Percentiles rank a stretch among this genome's conserved stretches.
Conservation (phyloP, 2,113 vertebrate species). For the Rhipidura dahli region DNA sequence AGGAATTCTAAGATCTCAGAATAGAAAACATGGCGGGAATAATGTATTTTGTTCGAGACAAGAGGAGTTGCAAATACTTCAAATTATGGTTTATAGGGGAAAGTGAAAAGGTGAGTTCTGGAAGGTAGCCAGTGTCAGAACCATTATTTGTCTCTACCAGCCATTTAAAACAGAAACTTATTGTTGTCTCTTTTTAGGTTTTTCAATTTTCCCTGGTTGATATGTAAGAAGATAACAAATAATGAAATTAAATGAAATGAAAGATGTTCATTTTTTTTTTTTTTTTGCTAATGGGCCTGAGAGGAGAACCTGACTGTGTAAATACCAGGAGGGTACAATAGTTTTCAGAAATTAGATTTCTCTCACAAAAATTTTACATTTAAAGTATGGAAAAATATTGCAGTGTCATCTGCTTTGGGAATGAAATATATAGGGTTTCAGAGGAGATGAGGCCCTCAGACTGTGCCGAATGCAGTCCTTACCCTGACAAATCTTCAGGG, state of each 20-base stretch:
- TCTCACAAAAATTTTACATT: not conserved
- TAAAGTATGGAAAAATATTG: not conserved
- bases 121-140: not conserved
- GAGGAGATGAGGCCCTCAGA: not conserved
- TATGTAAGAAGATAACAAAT: not conserved
- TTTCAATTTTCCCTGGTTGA: not conserved
- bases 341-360: not conserved
- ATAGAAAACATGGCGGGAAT: conserved; percentile 24
- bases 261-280: not conserved
- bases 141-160: not conserved
- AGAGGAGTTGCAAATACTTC: not conserved
- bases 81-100: not conserved
- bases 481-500: not conserved
- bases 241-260: not conserved
- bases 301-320: not conserved
- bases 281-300: not conserved
- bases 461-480: not conserved
- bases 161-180: not conserved
- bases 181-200: not conserved
- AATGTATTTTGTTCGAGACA: not conserved
- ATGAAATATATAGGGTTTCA: not conserved
- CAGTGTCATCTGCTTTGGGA: not conserved
- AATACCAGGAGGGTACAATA: not conserved
- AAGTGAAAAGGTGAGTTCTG: not conserved
- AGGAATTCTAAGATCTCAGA: conserved; percentile 17